Evolutionary conservation across 2,797 vertebrate species (phyloP), one percentile per base, ranked within the genome.

Genomic region (Lophotriccus pileatus): DNA sequence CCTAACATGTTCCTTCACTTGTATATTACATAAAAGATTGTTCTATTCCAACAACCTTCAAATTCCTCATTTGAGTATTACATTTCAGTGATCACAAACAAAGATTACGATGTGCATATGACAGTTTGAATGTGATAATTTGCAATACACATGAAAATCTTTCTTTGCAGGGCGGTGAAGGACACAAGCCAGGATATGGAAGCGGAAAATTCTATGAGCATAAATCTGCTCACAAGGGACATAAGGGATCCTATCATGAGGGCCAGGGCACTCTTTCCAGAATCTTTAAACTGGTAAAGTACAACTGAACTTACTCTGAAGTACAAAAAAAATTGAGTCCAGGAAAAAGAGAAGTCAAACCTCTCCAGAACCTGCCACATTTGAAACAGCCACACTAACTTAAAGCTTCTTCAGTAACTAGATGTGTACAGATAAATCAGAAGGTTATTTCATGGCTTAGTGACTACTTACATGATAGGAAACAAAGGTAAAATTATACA

Each of bases 231-330:
- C 97, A 98, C 93, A 99, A 99, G 98, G 98, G 98, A 93, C 98
- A 99, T 97, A 99, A 98, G 98, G 98, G 98, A 94, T 97, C 98
- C 74, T 98, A 98, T 53, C 98, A 98, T 95, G 99, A 99, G 44
- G 98, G 99, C 96, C 99, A 99, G 98, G 98, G 99, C 89, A 97
- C 98, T 94, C 98, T 99, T 97, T 99, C 99, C 98, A 99, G 96
- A 98, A 98, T 99, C 98, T 99, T 99, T 98, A 99, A 99, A 98
- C 99, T 99, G 99, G 99, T 99, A 99, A 99, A 84, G 90, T 93
- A 96, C 60, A 89, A 85, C 2, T 84, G 68, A 94, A 76, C 28
- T 94, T 94, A 86, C 20, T 59, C 4, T 80, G 47, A 89, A 76
- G 8, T 63, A 68, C 10, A 82, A 93, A 88, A 88, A 89, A 77